Evolutionary conservation across 2,113 vertebrate genomes (phyloP).

Genomic region (Cacatua alba): DNA sequence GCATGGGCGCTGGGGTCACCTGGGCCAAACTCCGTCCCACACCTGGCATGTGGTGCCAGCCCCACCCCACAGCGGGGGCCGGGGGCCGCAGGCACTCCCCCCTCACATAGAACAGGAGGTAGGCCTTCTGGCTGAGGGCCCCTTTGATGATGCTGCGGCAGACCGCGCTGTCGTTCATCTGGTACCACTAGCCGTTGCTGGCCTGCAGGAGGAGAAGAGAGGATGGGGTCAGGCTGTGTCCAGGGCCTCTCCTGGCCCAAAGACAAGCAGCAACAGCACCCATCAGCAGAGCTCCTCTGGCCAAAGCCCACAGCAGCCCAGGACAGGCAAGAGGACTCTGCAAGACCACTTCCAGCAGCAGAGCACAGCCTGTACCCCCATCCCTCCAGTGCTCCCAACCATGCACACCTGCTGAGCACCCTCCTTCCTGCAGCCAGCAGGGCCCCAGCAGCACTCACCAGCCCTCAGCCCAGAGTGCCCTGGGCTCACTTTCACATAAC

Average conservation of each 20-base stretch:
- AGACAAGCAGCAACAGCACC: not conserved
- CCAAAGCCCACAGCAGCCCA: not conserved
- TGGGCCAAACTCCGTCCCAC: too few relatives aligned
- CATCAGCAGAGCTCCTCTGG: rapidly evolving
- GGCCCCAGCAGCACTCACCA: not conserved
- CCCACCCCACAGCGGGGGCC: not conserved
- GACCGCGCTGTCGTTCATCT: constrained; percentile 94
- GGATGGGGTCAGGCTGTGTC: rapidly evolving
- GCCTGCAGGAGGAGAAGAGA: constrained; percentile 72
- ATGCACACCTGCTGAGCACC: not conserved
- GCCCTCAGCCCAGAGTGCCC: not conserved
- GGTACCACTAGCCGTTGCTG: constrained; percentile 95
- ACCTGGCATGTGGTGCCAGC: not conserved
- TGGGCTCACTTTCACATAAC: constrained; percentile 89
- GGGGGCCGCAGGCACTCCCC: not conserved
- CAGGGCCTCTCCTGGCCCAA: not conserved
- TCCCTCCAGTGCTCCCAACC: not conserved
- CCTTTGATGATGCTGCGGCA: constrained; percentile 93
- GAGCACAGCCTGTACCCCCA: not conserved
- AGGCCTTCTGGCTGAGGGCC: constrained; percentile 95
- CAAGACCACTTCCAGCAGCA: rapidly evolving
- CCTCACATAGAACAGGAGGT: constrained; percentile 93
- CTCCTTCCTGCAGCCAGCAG: not conserved
- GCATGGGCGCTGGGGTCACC: too few relatives aligned
- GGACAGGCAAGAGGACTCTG: not conserved